Conservation (phyloP, 2,113 vertebrate genomes). For the Equus quagga region DNA sequence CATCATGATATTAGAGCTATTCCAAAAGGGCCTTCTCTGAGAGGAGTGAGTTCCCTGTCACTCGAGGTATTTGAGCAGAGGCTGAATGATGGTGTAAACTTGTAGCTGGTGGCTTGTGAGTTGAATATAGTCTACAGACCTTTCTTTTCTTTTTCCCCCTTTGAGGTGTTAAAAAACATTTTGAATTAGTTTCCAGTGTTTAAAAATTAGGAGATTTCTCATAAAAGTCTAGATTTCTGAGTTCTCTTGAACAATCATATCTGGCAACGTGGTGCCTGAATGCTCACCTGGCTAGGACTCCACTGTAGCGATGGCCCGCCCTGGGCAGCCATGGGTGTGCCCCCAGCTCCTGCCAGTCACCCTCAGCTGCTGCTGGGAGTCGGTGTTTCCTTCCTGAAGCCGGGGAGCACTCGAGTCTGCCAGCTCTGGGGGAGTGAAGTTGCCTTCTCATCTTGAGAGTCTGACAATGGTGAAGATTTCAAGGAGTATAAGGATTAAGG, state of each 20-base stretch:
- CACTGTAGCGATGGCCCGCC: background rate
- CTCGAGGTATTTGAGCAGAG: background rate
- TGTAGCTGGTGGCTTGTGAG: background rate
- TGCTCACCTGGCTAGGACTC: background rate
- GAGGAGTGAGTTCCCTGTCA: background rate
- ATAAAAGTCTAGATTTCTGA: background rate
- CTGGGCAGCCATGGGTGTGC: background rate
- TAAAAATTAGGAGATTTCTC: conserved; percentile 12
- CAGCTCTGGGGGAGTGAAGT: background rate
- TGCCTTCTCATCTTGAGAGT: conserved; percentile 7
- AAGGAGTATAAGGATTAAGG: background rate
- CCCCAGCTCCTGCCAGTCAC: background rate
- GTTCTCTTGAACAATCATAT: background rate
- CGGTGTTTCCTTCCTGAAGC: background rate
- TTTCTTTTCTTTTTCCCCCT: background rate
- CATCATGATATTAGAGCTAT: background rate
- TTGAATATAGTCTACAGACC: background rate
- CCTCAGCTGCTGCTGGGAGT: background rate
- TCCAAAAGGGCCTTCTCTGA: background rate
- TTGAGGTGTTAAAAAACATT: conserved; percentile 13
- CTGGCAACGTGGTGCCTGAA: background rate
- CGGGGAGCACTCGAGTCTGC: background rate
- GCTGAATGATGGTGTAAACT: background rate
- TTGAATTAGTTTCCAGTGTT: background rate
- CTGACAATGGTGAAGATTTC: background rate